Conservation (phyloP, 2,113 vertebrate genomes). For the Microcebus lehilahytsara region DNA sequence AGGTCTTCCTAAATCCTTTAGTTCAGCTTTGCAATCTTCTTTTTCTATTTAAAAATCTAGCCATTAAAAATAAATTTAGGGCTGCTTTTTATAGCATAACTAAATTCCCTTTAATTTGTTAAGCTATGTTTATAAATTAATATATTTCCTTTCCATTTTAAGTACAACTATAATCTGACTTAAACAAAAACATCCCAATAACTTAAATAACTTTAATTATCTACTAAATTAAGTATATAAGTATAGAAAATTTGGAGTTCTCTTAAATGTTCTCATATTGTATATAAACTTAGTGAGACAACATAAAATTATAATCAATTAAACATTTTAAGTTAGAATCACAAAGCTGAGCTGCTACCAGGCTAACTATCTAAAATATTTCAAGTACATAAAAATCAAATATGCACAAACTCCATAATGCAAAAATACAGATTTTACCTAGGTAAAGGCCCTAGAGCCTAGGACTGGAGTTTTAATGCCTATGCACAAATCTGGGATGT, state of each 20-base stretch:
- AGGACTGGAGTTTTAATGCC: not conserved
- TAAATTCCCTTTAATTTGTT: slow-evolving; percentile 3
- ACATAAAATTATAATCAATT: not conserved
- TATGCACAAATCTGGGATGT: not conserved
- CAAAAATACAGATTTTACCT: not conserved
- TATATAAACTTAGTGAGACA: not conserved
- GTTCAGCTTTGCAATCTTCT: not conserved
- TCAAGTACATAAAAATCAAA: not conserved
- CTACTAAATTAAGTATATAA: not conserved
- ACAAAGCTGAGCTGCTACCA: slow-evolving; percentile 5
- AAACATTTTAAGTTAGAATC: not conserved
- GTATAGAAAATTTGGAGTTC: not conserved
- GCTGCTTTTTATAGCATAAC: not conserved
- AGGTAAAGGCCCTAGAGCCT: not conserved
- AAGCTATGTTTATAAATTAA: not conserved
- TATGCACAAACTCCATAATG: not conserved
- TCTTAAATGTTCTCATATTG: not conserved
- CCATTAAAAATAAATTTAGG: not conserved
- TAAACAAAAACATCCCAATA: slow-evolving; percentile 15
- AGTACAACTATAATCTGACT: not conserved
- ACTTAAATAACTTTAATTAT: not conserved
- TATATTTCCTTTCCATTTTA: slow-evolving; percentile 14
- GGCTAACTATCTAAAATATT: not conserved
- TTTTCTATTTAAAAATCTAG: slow-evolving; percentile 19
- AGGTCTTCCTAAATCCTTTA: not conserved